A percentile compares a stretch with the other conserved stretches of the same genome.
These are phyloP conservation scores for Malurus leucopterus DNA, from an alignment of 2,797 vertebrate species.

Conservation along the genomic window DNA sequence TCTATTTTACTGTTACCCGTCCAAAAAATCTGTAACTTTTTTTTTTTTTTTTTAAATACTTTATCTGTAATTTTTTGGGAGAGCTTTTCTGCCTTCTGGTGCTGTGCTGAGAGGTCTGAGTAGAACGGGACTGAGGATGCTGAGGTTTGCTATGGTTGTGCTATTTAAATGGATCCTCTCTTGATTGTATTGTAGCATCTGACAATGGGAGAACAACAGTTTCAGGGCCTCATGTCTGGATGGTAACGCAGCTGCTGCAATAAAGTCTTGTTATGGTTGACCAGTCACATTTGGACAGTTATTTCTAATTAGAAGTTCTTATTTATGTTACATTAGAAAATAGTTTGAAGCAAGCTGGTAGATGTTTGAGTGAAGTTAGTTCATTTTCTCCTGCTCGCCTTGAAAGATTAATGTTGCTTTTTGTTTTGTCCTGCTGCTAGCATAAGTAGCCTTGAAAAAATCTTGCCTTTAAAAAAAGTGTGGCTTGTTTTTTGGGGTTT, in stretches of 20 bases:
- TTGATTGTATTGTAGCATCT: conserved; percentile 21
- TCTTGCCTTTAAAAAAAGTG: background rate
- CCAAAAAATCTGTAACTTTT: background rate
- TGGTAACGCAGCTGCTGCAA: background rate
- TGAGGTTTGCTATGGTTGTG: background rate
- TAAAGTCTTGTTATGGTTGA: background rate
- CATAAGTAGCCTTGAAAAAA: conserved; percentile 22
- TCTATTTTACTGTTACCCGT: background rate
- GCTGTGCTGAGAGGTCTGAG: background rate
- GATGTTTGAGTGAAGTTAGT: background rate
- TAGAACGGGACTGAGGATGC: background rate
- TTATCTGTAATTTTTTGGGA: background rate
- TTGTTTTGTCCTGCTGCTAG: background rate
- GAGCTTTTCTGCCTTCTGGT: background rate
- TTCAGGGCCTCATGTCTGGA: background rate
- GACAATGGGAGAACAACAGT: background rate
- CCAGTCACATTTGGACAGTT: background rate
- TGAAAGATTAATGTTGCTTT: conserved; percentile 4
- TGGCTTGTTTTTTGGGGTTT: too few relatives aligned
- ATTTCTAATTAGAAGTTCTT: background rate
- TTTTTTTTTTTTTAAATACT: background rate
- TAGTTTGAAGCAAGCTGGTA: background rate
- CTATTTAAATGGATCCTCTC: conserved; percentile 38
- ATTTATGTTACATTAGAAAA: background rate
- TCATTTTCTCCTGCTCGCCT: background rate